Percentiles rank a stretch among this genome's conserved stretches.
phyloP scores from a whole-genome alignment of 2,888 invertebrate species.

The Ichneumoninae sp. region DNA sequence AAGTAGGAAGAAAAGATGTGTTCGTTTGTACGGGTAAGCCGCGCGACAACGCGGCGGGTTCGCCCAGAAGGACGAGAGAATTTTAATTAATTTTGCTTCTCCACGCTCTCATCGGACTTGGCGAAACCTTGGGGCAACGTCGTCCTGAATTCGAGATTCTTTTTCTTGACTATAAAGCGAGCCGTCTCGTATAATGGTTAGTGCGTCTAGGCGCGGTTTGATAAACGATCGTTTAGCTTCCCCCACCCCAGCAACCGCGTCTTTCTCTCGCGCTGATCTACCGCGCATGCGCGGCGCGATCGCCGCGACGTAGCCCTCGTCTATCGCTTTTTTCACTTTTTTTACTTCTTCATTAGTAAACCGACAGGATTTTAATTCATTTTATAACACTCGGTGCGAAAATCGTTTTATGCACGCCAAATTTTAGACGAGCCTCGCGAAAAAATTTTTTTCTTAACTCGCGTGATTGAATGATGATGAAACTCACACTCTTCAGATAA shows the following conservation, averaged over 20 bases:
- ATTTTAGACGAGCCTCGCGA: no score
- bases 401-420: no score
- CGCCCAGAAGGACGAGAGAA: background rate
- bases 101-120: background rate
- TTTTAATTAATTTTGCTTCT: conserved; percentile 39
- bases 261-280: no score
- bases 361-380: no score
- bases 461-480: no score
- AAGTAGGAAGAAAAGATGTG: conserved; percentile 37
- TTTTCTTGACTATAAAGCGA: background rate
- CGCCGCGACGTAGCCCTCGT: background rate
- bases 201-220: background rate
- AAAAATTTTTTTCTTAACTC: no score
- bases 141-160: background rate
- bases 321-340: no score
- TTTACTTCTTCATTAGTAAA: no score
- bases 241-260: no score
- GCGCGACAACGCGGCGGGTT: background rate
- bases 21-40: conserved; percentile 21
- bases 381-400: no score
- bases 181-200: background rate
- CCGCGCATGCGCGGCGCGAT: background rate
- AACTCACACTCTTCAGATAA: no score
- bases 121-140: conserved; percentile 1
- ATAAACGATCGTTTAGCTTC: background rate